Percentiles rank a stretch among this genome's conserved stretches.
These are phyloP conservation scores for Epinephelus fuscoguttatus DNA, from an alignment of 2,113 vertebrate species.

Conservation along the genomic window DNA sequence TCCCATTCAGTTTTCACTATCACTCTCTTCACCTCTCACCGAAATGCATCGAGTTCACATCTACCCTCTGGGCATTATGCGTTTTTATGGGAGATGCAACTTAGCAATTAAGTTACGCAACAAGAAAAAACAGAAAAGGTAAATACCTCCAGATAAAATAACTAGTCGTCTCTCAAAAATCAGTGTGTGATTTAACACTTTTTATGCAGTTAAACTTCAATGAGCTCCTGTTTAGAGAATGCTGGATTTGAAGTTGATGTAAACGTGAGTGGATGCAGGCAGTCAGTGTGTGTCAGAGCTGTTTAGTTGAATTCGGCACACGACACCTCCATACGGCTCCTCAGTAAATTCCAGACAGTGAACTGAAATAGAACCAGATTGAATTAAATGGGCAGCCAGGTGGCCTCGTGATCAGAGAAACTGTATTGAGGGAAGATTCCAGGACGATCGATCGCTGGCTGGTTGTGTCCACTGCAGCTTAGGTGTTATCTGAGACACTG, in stretches of 20 bases:
- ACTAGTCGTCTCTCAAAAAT: too few species aligned
- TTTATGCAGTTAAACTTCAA: background rate
- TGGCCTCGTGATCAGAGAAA: slow-evolving; percentile 61
- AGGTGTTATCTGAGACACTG: slow-evolving; percentile 54
- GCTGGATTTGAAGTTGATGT: background rate
- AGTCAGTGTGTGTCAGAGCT: background rate
- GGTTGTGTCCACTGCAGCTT: slow-evolving; percentile 27
- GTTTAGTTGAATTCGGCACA: slow-evolving; percentile 3
- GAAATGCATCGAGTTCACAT: background rate
- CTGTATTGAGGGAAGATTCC: slow-evolving; percentile 58
- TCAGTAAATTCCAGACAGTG: slow-evolving; percentile 50
- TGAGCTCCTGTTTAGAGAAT: background rate
- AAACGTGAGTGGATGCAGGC: background rate
- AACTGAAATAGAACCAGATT: slow-evolving; percentile 72
- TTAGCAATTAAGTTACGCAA: background rate
- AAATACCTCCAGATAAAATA: slow-evolving; percentile 1
- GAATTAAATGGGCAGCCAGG: slow-evolving; percentile 61
- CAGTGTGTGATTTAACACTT: background rate
- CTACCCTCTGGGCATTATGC: background rate
- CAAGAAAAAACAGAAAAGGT: background rate
- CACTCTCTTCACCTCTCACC: background rate
- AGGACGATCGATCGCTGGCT: slow-evolving; percentile 51
- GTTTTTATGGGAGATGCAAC: background rate
- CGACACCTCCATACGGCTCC: background rate
- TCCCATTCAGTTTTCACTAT: background rate